Evolutionary conservation across 2,797 vertebrate genomes (phyloP).

Genomic region (Xerus rutilus): DNA sequence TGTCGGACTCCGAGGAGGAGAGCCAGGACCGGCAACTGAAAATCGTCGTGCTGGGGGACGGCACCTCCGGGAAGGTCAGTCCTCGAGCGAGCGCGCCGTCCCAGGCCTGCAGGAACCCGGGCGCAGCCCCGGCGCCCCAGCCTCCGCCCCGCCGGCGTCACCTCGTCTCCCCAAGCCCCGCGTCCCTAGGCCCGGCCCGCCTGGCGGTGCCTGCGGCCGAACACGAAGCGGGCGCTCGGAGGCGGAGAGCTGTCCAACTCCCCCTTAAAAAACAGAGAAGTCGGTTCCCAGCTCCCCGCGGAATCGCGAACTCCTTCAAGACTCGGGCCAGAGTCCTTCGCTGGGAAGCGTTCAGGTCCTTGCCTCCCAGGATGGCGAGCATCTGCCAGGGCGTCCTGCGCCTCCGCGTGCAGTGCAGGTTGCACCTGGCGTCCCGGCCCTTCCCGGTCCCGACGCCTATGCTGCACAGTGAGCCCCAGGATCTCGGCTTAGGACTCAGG

Average conservation of each 20-base stretch:
- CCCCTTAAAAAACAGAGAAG: not conserved
- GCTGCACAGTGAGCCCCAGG: not conserved
- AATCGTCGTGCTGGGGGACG: slow-evolving; percentile 97
- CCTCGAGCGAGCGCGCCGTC: slow-evolving; percentile 18
- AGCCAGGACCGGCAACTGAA: slow-evolving; percentile 97
- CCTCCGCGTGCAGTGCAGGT: not conserved
- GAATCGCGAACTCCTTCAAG: not conserved
- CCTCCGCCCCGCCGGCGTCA: not conserved
- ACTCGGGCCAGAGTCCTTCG: not conserved
- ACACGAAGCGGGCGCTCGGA: not conserved
- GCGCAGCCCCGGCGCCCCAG: not conserved
- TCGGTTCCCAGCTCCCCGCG: not conserved
- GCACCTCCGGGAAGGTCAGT: slow-evolving; percentile 98
- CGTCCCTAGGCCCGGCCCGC: not conserved
- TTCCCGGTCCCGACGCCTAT: not conserved
- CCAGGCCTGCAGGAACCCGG: not conserved
- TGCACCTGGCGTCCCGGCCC: not conserved
- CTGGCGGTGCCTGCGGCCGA: not conserved
- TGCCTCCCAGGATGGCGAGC: not conserved
- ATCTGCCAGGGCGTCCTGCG: not conserved
- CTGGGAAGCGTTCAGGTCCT: not conserved
- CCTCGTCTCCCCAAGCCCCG: not conserved
- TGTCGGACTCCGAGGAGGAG: slow-evolving; percentile 99
- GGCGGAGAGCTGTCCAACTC: not conserved
- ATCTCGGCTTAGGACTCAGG: not conserved